Conservation (phyloP, 1,140 invertebrate species). For the Dendrolimus punctatus region DNA sequence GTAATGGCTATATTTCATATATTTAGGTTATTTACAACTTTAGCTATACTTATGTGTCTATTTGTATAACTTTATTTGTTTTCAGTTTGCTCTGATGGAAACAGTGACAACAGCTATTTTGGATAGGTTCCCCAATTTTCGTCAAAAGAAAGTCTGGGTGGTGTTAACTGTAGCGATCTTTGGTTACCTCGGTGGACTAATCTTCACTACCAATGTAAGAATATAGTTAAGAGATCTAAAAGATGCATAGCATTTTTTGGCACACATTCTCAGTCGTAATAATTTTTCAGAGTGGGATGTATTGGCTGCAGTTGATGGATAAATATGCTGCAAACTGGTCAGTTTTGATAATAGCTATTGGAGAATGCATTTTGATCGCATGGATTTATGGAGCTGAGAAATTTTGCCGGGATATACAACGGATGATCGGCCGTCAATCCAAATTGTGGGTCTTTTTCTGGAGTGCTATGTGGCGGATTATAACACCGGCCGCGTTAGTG, state of each 20-base stretch:
- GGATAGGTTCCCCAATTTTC: constrained; percentile 81
- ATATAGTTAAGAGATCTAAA: neutral
- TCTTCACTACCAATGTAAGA: constrained; percentile 84
- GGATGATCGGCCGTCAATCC: constrained; percentile 84
- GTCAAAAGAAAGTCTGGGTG: constrained; percentile 82
- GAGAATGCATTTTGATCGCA: constrained; percentile 83
- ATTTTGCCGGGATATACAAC: constrained; percentile 84
- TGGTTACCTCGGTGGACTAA: constrained; percentile 82
- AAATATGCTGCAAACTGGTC: constrained; percentile 91
- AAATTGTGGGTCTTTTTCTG: constrained; percentile 83
- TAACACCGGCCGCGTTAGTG: constrained; percentile 84
- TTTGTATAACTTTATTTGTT: constrained; percentile 19
- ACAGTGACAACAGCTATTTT: constrained; percentile 86
- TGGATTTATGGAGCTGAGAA: constrained; percentile 89
- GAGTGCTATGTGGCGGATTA: constrained; percentile 84
- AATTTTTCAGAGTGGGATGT: constrained; percentile 81
- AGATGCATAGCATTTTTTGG: neutral
- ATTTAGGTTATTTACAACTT: too few relatives aligned
- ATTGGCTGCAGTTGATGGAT: constrained; percentile 88
- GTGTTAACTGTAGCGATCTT: constrained; percentile 79
- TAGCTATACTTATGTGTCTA: too few relatives aligned
- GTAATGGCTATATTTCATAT: too few relatives aligned
- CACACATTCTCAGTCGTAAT: constrained; percentile 1
- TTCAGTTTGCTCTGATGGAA: constrained; percentile 85
- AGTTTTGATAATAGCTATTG: constrained; percentile 85